These are phyloP conservation scores for Nestor notabilis DNA, from an alignment of 2,113 vertebrate genomes.

Conservation along the genomic window DNA sequence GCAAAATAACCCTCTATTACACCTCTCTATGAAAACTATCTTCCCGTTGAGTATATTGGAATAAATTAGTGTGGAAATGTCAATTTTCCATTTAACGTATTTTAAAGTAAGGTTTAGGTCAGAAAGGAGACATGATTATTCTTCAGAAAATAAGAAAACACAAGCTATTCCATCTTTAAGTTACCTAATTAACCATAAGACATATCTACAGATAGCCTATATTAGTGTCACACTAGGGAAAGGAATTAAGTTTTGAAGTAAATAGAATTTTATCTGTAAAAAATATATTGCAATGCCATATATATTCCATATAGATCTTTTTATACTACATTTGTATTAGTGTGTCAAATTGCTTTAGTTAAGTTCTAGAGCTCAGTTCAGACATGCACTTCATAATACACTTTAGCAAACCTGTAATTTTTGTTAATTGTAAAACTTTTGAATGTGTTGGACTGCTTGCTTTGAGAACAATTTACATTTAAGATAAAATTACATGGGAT, in stretches of 20 bases:
- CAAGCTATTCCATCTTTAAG: background rate
- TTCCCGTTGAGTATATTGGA: background rate
- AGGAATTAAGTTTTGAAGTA: background rate
- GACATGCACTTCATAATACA: background rate
- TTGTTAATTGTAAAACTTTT: background rate
- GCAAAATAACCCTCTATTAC: background rate
- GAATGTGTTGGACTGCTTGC: background rate
- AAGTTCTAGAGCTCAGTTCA: background rate
- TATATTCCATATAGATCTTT: background rate
- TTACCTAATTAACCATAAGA: background rate
- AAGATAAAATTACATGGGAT: background rate
- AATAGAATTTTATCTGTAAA: background rate
- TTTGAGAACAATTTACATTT: background rate
- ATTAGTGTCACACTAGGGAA: background rate
- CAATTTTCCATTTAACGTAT: background rate
- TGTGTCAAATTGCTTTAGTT: background rate
- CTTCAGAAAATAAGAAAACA: background rate
- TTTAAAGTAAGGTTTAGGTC: background rate
- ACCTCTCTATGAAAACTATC: background rate
- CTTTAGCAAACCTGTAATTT: background rate
- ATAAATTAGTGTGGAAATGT: background rate
- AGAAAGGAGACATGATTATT: background rate
- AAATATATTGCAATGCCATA: background rate
- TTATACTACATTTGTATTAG: background rate
- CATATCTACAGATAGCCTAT: background rate